Base-by-base conservation (phyloP, 2,797 vertebrate genomes). In the Enteromius fasciolatus region DNA sequence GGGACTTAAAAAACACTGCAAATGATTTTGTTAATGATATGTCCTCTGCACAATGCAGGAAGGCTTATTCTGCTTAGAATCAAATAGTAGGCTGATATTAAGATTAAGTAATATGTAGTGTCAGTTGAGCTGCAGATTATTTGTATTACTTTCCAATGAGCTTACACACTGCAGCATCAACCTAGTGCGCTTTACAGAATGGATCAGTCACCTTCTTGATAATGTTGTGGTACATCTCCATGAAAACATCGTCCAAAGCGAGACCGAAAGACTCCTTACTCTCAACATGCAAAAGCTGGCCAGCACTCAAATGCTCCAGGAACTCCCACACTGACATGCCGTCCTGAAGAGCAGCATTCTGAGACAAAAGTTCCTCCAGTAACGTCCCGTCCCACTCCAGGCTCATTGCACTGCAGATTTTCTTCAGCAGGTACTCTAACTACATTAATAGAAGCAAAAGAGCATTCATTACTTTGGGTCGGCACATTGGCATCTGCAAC, bases 211-310 rank as follows among this genome's bases (percentile, higher is more conserved):
- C 95, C 91, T 94, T 93, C 87, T 96, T 96, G 17, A 96, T 89
- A 78, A 95, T 93, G 3, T 89, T 94, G 88, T 95, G 94, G 85
- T 95, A 95, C 93, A 96, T 94, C 90, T 96, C 95, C 86, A 94
- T 89, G 78, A 94, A 95, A 83, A 95, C 93, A 67, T 95, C 93
- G 4, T 95, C 81, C 78, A 96, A 57, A 57, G 94, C 94, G 86
- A 95, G 88, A 78, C 94, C 92, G 84, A 95, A 95, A 81, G 93
- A 89, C 86, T 94, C 94, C 0, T 87, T 84, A 1, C 88, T 94
- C 82, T 88, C 88, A 80, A 94, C 88, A 69, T 73, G 90, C 82
- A 95, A 88, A 77, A 95, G 88, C 1, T 61, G 88, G 0, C 93
- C 92, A 3, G 90, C 83, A 0, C 67, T 85, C 89, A 95, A 87